Conservation (phyloP, 92 coral and sea anemone species). For the Porites cylindrica region DNA sequence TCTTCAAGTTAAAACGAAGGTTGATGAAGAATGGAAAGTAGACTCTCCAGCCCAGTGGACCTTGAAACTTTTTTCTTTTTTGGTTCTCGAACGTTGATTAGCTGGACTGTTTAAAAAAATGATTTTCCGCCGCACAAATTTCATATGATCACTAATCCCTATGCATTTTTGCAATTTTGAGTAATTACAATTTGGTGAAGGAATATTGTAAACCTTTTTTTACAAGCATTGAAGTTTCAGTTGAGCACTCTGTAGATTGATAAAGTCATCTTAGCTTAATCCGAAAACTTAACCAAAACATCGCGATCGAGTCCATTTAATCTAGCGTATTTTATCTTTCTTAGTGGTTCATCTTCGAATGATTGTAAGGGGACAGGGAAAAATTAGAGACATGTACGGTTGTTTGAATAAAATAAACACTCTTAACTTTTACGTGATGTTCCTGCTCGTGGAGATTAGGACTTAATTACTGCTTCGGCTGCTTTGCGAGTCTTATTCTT, state of each 20-base stretch:
- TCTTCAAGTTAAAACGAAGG: not conserved
- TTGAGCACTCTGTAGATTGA: not conserved
- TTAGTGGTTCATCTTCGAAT: too few relatives aligned
- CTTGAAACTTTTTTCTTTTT: not conserved
- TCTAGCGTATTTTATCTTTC: too few relatives aligned
- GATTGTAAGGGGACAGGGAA: not conserved
- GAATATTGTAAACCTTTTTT: not conserved
- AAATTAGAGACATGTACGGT: not conserved
- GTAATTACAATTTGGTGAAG: too few relatives aligned
- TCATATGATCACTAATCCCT: not conserved
- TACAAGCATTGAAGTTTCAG: not conserved
- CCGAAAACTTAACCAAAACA: too few relatives aligned
- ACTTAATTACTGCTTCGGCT: too few relatives aligned
- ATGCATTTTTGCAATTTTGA: too few relatives aligned
- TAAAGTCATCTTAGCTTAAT: too few relatives aligned
- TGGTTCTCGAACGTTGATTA: not conserved
- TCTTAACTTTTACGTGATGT: not conserved
- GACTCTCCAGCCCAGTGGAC: not conserved
- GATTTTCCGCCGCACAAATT: not conserved
- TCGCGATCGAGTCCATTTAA: too few relatives aligned
- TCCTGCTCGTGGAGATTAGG: not conserved
- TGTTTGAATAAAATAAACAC: not conserved
- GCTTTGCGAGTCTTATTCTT: too few relatives aligned
- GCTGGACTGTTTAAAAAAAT: not conserved
- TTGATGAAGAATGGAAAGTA: not conserved